Conservation (phyloP, 2,113 vertebrate genomes). For the Cochlearius cochlearius region DNA sequence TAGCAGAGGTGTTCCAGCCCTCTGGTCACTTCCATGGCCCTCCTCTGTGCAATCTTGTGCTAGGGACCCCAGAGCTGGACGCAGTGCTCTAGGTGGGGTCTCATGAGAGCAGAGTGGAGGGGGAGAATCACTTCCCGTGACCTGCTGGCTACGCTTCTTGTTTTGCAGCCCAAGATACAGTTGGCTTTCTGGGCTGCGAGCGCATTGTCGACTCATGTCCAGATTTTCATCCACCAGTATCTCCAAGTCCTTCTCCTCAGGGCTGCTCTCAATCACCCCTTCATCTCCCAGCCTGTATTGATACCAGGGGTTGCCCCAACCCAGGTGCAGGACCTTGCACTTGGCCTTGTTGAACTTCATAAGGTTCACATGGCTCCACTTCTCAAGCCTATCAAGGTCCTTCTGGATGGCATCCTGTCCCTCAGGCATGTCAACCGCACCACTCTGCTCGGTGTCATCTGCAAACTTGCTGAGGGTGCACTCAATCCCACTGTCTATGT, state of each 20-base stretch:
- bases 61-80: neutral
- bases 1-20: neutral
- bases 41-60: neutral
- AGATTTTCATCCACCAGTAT: neutral
- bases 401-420: neutral
- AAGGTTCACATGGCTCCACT: neutral
- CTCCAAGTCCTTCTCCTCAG: neutral
- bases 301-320: fast-evolving
- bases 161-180: neutral
- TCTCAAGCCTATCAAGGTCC: neutral
- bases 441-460: neutral
- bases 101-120: fast-evolving
- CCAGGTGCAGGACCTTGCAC: neutral
- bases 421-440: fast-evolving
- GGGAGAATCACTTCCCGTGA: neutral
- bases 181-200: neutral
- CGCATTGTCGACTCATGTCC: neutral
- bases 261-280: neutral
- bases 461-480: neutral
- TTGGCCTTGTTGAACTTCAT: neutral
- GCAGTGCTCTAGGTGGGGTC: neutral
- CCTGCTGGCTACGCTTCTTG: neutral
- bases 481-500: neutral
- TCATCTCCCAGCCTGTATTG: neutral
- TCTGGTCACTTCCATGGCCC: neutral